phyloP scores from a whole-genome alignment of 2,888 invertebrate species.

The Tipula vernalis region DNA sequence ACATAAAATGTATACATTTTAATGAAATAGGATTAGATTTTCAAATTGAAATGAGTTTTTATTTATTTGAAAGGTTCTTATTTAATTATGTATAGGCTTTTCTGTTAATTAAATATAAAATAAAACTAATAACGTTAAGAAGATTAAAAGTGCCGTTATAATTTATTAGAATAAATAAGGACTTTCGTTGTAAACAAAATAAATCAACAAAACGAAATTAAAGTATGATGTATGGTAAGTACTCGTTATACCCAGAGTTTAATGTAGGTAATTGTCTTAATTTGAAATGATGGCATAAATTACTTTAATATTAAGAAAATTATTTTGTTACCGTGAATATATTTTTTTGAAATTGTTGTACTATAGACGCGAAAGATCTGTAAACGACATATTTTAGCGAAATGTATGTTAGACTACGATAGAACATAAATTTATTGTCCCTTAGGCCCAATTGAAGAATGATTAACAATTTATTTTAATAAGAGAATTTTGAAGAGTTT shows the following conservation, averaged over 20 bases:
- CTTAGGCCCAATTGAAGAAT: too few species aligned
- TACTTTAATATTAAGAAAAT: background rate
- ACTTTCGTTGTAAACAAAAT: background rate
- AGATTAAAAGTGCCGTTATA: background rate
- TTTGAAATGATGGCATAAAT: background rate
- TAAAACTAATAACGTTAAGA: background rate
- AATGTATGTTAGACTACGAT: too few species aligned
- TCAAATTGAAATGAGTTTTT: background rate
- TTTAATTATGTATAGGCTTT: background rate
- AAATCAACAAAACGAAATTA: background rate
- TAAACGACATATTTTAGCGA: too few species aligned
- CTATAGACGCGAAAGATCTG: too few species aligned
- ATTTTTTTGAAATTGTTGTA: too few species aligned
- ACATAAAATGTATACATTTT: background rate
- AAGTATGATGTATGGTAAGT: background rate
- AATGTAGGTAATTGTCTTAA: background rate
- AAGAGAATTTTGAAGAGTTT: too few species aligned
- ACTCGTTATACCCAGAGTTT: background rate
- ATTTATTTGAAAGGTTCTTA: background rate
- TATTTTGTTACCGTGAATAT: too few species aligned
- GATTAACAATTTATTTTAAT: too few species aligned
- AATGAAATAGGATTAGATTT: background rate
- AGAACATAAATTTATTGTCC: too few species aligned
- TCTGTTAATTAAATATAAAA: background rate
- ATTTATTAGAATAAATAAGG: background rate